Evolutionary conservation across 2,888 invertebrate species (phyloP).

Genomic region (Leucoptera coffeella): DNA sequence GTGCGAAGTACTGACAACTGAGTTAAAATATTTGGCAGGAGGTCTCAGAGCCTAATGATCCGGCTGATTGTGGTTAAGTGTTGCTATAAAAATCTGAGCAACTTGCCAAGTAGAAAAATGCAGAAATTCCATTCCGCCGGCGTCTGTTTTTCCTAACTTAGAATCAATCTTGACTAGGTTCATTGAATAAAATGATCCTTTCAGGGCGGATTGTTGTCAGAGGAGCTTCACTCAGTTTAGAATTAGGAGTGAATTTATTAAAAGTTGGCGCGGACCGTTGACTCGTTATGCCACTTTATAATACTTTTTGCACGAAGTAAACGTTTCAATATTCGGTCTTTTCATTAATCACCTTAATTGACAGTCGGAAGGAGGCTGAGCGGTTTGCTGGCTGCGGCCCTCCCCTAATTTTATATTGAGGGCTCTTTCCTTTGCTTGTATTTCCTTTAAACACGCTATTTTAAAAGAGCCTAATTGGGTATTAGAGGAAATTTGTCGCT

Average conservation of each 20-base stretch:
- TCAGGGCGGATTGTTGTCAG: too few species aligned
- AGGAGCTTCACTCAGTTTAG: too few species aligned
- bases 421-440: constrained; percentile 4
- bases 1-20: constrained; percentile 32
- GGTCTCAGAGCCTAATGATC: constrained; percentile 45
- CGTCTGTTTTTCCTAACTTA: constrained; percentile 45
- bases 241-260: constrained; percentile 37
- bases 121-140: constrained; percentile 35
- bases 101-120: constrained; percentile 48
- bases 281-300: constrained; percentile 21
- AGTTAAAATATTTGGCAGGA: constrained; percentile 49
- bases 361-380: constrained; percentile 27
- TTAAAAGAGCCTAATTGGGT: constrained; percentile 2
- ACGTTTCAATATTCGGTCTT: constrained; percentile 45
- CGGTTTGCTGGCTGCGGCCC: constrained; percentile 12
- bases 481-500: constrained; percentile 1
- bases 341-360: constrained; percentile 51
- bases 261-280: constrained; percentile 22
- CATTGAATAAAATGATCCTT: too few species aligned
- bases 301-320: constrained; percentile 39
- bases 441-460: constrained; percentile 1
- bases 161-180: too few species aligned
- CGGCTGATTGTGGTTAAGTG: constrained; percentile 50
- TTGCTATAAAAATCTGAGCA: constrained; percentile 44
- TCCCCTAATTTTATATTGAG: constrained; percentile 5